Base-by-base conservation (phyloP, 1,140 invertebrate species). In the Drosophila mauritiana region DNA sequence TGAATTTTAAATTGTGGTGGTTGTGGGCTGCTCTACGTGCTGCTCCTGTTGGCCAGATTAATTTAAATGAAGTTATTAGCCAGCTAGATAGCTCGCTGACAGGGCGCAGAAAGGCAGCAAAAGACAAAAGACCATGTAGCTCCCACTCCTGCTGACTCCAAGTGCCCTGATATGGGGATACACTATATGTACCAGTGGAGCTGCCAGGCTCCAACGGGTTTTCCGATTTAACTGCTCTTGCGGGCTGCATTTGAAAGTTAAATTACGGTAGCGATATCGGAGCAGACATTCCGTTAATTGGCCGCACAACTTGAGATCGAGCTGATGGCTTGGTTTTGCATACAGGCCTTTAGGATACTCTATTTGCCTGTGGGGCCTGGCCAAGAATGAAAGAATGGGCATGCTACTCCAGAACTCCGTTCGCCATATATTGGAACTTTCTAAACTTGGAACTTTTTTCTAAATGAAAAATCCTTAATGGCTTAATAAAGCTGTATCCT, bases 11-110 rank as follows among this genome's bases (percentile, higher is more conserved):
- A 88, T 80, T 80, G 84, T 56, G 7, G 31, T 31, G 31, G 31
- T 31, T 10, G 31, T 31, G 31, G 10, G 31, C 27, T 45, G 49
- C 43, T n/a, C 63, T 15, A n/a, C 45, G 25, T 68, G 64, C 46
- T 36, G 31, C 27, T 36, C 27, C 34, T 0, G 10, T 25, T 48
- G 40, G 20, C 64, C 49, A 80, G 83, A 88, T 88, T 84, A 83
- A 89, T 89, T 88, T 75, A 88, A 89, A 86, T 86, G 75, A 89
- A 88, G 83, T 88, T 83, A 88, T 88, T 88, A 88, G 80, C 51
- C 67, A 25, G 34, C 11, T 42, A 58, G 67, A 75, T 65, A 73
- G 69, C 53, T 63, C 67, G 56, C 37, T 67, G 81, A 78, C 79
- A 79, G 83, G 83, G 78, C 78, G 58, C 52, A 48, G 10, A 79